Conservation (phyloP, 2,797 vertebrate genomes). For the Martes flavigula region DNA sequence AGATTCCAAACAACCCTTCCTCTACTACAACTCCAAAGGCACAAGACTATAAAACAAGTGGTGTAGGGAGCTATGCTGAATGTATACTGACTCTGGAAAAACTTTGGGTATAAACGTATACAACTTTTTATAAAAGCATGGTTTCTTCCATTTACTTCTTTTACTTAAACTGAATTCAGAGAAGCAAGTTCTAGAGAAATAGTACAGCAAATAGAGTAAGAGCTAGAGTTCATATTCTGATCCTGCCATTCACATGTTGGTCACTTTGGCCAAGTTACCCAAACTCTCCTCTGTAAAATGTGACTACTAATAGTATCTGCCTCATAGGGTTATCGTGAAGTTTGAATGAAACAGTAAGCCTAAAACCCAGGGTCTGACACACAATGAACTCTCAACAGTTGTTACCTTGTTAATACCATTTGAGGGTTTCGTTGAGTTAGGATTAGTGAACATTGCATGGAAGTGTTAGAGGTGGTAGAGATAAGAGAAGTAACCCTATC, state of each 20-base stretch:
- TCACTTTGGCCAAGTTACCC: not conserved
- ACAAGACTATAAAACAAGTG: not conserved
- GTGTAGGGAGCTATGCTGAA: not conserved
- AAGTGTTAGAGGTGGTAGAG: not conserved
- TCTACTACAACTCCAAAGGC: not conserved
- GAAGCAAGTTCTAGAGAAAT: not conserved
- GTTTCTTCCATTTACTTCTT: not conserved
- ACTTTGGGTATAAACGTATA: not conserved
- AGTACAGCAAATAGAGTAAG: not conserved
- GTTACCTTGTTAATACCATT: not conserved
- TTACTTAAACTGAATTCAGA: not conserved
- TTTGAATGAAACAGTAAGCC: not conserved
- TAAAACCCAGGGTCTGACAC: not conserved
- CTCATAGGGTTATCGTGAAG: not conserved
- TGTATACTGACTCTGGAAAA: not conserved
- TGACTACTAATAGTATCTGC: not conserved
- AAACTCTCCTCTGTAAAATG: not conserved
- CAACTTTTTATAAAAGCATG: not conserved
- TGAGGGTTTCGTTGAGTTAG: not conserved
- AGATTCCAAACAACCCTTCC: not conserved
- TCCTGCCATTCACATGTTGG: not conserved
- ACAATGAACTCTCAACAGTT: not conserved
- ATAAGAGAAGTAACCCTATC: not conserved
- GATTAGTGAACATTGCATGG: not conserved
- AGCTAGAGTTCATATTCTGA: not conserved